phyloP scores from a whole-genome alignment of 1,140 invertebrate genomes.

The Trichoplusia ni region DNA sequence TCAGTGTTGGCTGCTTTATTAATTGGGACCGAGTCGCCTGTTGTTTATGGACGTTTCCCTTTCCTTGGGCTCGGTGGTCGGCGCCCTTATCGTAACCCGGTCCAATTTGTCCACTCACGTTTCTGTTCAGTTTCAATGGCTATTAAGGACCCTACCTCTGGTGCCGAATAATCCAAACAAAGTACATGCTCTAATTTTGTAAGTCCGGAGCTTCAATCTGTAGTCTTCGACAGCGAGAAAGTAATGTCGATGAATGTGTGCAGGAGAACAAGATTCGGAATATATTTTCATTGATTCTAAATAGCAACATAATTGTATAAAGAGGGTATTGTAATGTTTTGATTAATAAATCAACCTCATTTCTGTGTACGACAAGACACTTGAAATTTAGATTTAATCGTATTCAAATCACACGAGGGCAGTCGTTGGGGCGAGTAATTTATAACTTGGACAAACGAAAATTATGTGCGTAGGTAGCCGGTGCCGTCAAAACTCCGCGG shows the following conservation, averaged over 20 bases:
- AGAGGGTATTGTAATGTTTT: too few species aligned
- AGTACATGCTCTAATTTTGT: slow-evolving; percentile 7
- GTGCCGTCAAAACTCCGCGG: slow-evolving; percentile 46
- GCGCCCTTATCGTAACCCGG: slow-evolving; percentile 69
- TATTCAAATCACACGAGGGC: slow-evolving; percentile 46
- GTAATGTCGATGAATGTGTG: too few species aligned
- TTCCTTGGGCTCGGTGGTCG: slow-evolving; percentile 50
- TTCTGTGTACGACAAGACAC: not conserved
- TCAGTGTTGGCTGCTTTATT: slow-evolving; percentile 74
- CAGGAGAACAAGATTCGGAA: too few species aligned
- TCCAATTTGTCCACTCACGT: slow-evolving; percentile 75
- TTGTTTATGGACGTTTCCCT: slow-evolving; percentile 77
- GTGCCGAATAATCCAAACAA: slow-evolving; percentile 37
- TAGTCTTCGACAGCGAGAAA: too few species aligned
- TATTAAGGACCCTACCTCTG: slow-evolving; percentile 66
- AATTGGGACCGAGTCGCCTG: slow-evolving; percentile 75
- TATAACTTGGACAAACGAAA: slow-evolving; percentile 63
- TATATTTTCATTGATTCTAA: not conserved
- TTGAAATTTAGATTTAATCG: slow-evolving; percentile 35
- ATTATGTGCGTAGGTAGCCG: slow-evolving; percentile 67
- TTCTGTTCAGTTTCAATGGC: slow-evolving; percentile 72
- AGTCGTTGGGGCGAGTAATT: slow-evolving; percentile 37
- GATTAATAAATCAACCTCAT: not conserved
- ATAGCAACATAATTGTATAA: not conserved
- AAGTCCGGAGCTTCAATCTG: too few species aligned